Evolutionary conservation across 2,113 vertebrate species (phyloP), one percentile per base, ranked within the genome.

Genomic region (Tringa solitaria): DNA sequence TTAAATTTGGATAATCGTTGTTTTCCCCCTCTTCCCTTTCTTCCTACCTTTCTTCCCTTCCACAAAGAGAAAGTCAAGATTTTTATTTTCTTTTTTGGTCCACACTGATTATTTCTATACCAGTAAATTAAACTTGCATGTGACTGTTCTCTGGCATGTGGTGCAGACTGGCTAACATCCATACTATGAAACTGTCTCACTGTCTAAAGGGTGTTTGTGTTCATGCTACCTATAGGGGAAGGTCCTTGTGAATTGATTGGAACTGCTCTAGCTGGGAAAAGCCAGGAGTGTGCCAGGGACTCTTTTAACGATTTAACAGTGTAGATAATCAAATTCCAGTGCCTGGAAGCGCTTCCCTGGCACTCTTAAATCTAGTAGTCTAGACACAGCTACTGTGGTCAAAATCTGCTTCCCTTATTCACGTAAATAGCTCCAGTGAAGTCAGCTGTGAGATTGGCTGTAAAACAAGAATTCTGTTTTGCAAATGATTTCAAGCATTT

Each of bases 391-490:
- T 84, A 89, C 80, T 85, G 46, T 82, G 89, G 84, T 95, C 90
- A 87, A 93, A 96, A 91, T 92, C 69, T 79, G 32, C 86, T 95
- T 82, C 35, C 53, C 76, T 76, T 65, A 51, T 75, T 91, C 91
- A 82, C 0, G 2, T 70, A 92, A 95, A 93, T 92, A 93, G 75
- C 86, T 94, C 45, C 57, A 91, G 65, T 92, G 92, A 95, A 84
- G 65, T 96, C 87, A 96, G 84, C 91, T 96, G 93, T 94, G 94
- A 97, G 87, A 84, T 41, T 95, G 96, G 89, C 91, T 94, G 59
- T 78, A 82, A 87, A 95, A 84, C 93, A 94, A 95, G 77, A 53
- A 87, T 73, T 72, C 81, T 84, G 48, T 82, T 96, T 95, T 82
- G 56, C 65, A 93, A 94, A 76, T 82, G 5, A 73, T 96, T 96